phyloP scores from a whole-genome alignment of 1,140 invertebrate species.

The Phymorhynchus buccinoides region DNA sequence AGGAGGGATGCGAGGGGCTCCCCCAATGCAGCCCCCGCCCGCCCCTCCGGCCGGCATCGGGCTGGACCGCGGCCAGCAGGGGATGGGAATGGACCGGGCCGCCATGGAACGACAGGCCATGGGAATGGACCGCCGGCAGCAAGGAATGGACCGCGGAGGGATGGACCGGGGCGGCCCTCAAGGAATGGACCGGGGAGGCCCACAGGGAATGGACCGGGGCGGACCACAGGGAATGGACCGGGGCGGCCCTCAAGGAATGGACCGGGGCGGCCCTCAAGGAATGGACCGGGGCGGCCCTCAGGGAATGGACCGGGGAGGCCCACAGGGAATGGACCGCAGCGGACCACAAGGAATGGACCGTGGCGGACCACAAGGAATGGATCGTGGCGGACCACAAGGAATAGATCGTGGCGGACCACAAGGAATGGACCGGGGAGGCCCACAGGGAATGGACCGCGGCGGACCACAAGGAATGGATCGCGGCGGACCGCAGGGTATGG shows the following conservation, averaged over 20 bases:
- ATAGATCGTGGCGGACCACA: not conserved
- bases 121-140: not conserved
- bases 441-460: not conserved
- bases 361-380: not conserved
- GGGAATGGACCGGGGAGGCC: not conserved
- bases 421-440: not conserved
- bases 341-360: too few species aligned
- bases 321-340: not conserved
- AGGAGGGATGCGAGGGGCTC: slow-evolving; percentile 48
- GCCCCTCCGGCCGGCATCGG: slow-evolving; percentile 62
- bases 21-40: slow-evolving; percentile 65
- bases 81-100: not conserved
- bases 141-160: not conserved
- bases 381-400: not conserved
- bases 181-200: not conserved
- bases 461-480: not conserved
- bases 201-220: not conserved
- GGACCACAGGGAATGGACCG: not conserved
- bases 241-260: not conserved
- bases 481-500: not conserved
- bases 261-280: not conserved
- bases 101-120: not conserved
- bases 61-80: slow-evolving; percentile 43
- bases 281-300: not conserved
- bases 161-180: not conserved